These are phyloP conservation scores for Rhabdomys pumilio DNA, from an alignment of 2,797 vertebrate species.

Conservation along the genomic window DNA sequence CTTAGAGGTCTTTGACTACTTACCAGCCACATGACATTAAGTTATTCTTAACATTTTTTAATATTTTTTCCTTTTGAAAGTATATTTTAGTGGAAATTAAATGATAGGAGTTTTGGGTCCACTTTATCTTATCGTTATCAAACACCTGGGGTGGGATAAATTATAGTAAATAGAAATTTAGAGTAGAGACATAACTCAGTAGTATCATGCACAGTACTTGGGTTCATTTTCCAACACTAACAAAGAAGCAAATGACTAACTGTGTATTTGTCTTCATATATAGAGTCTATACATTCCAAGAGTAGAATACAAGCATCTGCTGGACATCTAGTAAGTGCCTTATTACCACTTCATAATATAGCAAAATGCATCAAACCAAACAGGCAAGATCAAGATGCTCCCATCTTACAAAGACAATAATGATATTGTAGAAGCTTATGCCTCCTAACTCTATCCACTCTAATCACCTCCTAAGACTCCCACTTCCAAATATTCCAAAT, in stretches of 20 bases:
- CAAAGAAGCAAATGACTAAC: neutral
- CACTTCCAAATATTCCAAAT: neutral
- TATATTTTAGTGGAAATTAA: slow-evolving; percentile 12
- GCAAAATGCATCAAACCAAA: neutral
- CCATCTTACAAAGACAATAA: neutral
- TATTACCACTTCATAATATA: neutral
- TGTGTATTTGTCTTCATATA: neutral
- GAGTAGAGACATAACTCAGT: neutral
- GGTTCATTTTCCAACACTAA: neutral
- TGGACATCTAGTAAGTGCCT: neutral
- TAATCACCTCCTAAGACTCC: neutral
- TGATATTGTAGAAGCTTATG: neutral
- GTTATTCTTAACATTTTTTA: slow-evolving; percentile 57
- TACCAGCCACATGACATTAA: neutral
- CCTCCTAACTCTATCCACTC: neutral
- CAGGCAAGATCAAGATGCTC: neutral
- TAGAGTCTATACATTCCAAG: neutral
- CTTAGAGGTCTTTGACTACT: neutral
- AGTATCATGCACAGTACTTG: neutral
- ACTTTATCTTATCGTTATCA: neutral
- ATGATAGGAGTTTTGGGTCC: neutral
- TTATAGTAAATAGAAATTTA: neutral
- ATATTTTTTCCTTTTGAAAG: slow-evolving; percentile 19
- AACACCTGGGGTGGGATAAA: neutral
- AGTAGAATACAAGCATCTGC: neutral